These are phyloP conservation scores for Sialia sialis DNA, from an alignment of 2,113 vertebrate species.

Conservation along the genomic window DNA sequence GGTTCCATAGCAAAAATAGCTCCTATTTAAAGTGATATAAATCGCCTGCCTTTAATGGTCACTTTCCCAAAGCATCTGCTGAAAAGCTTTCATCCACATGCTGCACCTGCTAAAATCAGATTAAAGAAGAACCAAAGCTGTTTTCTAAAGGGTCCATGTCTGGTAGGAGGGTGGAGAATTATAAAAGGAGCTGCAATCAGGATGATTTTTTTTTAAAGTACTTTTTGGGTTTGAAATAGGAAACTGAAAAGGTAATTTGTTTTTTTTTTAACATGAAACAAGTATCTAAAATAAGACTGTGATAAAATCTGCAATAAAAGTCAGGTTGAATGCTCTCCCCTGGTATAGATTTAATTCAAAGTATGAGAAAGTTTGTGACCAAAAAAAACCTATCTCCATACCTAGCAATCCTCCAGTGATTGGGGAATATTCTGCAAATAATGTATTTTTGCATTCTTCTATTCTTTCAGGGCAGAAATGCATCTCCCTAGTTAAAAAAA, in stretches of 20 bases:
- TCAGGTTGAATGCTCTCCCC: neutral
- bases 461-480: neutral
- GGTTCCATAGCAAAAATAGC: neutral
- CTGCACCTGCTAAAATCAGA: constrained; percentile 63
- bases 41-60: constrained; percentile 3
- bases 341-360: neutral
- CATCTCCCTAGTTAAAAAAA: neutral
- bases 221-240: neutral
- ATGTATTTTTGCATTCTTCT: neutral
- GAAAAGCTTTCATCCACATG: constrained; percentile 23
- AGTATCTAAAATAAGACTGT: neutral
- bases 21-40: neutral
- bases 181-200: neutral
- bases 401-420: neutral
- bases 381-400: neutral
- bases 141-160: neutral
- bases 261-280: neutral
- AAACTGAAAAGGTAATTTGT: neutral
- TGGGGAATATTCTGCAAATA: neutral
- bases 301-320: neutral
- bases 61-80: constrained; percentile 35
- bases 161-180: neutral
- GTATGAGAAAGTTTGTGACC: neutral
- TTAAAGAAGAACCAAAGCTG: constrained; percentile 11
- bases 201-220: neutral